phyloP scores from a whole-genome alignment of 53 echinoderm and acorn worm species.

The Echinometra lucunter region DNA sequence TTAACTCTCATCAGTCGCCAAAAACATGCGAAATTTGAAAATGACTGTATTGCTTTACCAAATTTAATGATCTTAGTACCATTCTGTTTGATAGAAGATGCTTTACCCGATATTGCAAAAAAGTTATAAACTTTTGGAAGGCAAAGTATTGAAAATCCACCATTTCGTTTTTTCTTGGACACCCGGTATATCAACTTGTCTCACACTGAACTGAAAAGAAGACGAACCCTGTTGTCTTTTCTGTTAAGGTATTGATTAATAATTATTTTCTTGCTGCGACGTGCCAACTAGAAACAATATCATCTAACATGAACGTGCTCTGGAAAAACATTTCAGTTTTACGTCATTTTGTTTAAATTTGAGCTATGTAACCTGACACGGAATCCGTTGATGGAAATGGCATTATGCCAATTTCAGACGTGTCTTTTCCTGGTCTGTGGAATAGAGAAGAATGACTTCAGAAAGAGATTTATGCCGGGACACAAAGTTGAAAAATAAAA shows the following conservation, averaged over 20 bases:
- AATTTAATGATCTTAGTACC: too few relatives aligned
- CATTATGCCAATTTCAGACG: not conserved
- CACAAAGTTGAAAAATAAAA: not conserved
- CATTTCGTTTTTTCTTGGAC: too few relatives aligned
- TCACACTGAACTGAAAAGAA: not conserved
- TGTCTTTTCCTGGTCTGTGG: not conserved
- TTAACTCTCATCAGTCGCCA: too few relatives aligned
- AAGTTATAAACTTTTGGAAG: too few relatives aligned
- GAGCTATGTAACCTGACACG: not conserved
- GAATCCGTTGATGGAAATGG: not conserved
- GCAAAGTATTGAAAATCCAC: too few relatives aligned
- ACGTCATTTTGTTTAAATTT: constrained; percentile 35
- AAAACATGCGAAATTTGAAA: too few relatives aligned
- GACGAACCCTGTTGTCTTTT: not conserved
- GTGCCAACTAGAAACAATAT: constrained; percentile 29
- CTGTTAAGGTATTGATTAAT: constrained; percentile 28
- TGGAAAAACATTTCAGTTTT: constrained; percentile 6
- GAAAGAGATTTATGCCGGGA: not conserved
- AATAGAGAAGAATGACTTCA: not conserved
- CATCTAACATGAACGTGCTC: constrained; percentile 1
- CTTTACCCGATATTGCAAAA: too few relatives aligned
- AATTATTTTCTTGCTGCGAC: constrained; percentile 4
- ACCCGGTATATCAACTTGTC: not conserved
- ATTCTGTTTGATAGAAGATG: too few relatives aligned
- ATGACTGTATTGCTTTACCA: too few relatives aligned